phyloP scores from a whole-genome alignment of 2,113 vertebrate genomes.

The Ptilonorhynchus violaceus region DNA sequence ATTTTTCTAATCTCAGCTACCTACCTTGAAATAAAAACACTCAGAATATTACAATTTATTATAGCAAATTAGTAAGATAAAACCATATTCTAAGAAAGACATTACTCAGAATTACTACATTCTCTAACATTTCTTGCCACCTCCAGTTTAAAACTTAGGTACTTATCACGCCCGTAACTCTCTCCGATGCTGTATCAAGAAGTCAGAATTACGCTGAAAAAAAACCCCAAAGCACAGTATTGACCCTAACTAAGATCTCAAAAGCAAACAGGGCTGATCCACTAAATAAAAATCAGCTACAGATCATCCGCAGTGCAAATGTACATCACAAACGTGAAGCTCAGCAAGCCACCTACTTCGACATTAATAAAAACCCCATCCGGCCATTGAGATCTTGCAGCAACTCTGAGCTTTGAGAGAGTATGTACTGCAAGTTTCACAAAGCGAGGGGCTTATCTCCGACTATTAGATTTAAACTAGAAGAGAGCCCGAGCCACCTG shows the following conservation, averaged over 20 bases:
- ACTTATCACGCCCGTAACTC: neutral
- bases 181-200: neutral
- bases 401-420: neutral
- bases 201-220: neutral
- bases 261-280: neutral
- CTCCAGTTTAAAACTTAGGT: neutral
- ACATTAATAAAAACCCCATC: neutral
- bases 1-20: neutral
- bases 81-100: neutral
- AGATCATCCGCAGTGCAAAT: neutral
- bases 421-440: neutral
- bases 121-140: neutral
- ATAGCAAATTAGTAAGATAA: neutral
- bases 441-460: rapidly evolving
- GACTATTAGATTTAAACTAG: rapidly evolving
- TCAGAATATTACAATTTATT: neutral
- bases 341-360: rapidly evolving
- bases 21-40: neutral
- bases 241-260: neutral
- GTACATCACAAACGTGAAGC: neutral
- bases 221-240: rapidly evolving
- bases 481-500: neutral
- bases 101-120: neutral
- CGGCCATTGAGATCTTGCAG: rapidly evolving
- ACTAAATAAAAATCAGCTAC: neutral